Evolutionary conservation across 2,113 vertebrate genomes (phyloP).

Genomic region (Isichthys henryi): DNA sequence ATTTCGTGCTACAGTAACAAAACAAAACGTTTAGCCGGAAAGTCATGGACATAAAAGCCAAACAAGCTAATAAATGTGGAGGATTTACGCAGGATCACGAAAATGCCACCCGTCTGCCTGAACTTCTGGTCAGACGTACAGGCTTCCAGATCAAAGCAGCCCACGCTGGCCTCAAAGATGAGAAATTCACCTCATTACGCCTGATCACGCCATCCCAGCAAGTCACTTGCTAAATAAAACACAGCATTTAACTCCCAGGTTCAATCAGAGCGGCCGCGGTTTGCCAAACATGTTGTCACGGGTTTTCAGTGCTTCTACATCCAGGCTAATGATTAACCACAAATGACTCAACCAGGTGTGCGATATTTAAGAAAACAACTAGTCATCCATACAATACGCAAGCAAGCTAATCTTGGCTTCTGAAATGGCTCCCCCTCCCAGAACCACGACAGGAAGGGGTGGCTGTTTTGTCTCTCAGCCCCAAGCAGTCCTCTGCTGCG

Average conservation of each 20-base stretch:
- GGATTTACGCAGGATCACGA: neutral
- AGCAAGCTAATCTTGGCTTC: neutral
- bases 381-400: neutral
- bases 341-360: slow-evolving; percentile 8
- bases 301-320: neutral
- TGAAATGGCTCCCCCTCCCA: neutral
- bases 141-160: neutral
- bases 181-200: neutral
- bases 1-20: neutral
- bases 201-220: neutral
- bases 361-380: neutral
- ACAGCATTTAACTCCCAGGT: neutral
- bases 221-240: neutral
- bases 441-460: neutral
- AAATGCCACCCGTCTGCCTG: neutral
- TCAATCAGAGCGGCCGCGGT: neutral
- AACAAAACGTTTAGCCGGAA: neutral
- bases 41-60: neutral
- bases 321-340: neutral
- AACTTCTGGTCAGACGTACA: neutral
- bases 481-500: neutral
- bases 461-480: neutral
- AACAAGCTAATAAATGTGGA: neutral
- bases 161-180: neutral
- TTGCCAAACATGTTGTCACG: neutral